Evolutionary conservation across 1,140 invertebrate species (phyloP).

Genomic region (Dendrolimus kikuchii): DNA sequence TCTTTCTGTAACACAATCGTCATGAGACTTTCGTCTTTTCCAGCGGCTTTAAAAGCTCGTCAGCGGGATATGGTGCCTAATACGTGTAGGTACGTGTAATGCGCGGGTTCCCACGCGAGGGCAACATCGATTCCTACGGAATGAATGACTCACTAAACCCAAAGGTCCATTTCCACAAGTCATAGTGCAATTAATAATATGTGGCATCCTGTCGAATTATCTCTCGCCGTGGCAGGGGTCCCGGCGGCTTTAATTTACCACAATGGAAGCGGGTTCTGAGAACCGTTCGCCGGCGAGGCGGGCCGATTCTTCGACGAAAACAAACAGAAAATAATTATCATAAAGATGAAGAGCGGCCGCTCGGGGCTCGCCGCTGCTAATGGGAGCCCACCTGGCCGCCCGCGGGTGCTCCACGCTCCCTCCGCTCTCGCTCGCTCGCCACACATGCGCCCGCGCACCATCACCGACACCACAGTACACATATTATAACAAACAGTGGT

Average conservation of each 20-base stretch:
- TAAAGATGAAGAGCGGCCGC: constrained; percentile 71
- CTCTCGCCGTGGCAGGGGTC: constrained; percentile 70
- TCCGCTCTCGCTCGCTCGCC: constrained; percentile 17
- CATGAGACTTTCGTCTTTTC: constrained; percentile 17
- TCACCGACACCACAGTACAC: too few relatives aligned
- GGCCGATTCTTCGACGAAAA: constrained; percentile 70
- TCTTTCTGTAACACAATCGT: too few relatives aligned
- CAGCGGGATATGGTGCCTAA: constrained; percentile 35
- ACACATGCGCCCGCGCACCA: constrained; percentile 8
- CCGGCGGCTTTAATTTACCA: constrained; percentile 70
- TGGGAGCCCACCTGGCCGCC: constrained; percentile 65
- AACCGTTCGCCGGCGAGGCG: constrained; percentile 62
- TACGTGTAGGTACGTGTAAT: constrained; percentile 16
- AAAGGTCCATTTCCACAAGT: constrained; percentile 68
- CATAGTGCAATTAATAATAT: constrained; percentile 73
- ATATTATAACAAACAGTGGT: too few relatives aligned
- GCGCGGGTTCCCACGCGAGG: constrained; percentile 53
- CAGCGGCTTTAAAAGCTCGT: constrained; percentile 41
- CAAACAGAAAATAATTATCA: constrained; percentile 72
- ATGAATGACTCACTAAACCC: constrained; percentile 70
- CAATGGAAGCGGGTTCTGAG: constrained; percentile 69
- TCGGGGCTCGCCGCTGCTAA: constrained; percentile 60
- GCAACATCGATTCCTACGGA: constrained; percentile 43
- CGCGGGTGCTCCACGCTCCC: constrained; percentile 7
- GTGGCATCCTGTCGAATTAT: constrained; percentile 72